Conservation (phyloP, 1,140 invertebrate genomes). For the Drosophila equinoxialis region DNA sequence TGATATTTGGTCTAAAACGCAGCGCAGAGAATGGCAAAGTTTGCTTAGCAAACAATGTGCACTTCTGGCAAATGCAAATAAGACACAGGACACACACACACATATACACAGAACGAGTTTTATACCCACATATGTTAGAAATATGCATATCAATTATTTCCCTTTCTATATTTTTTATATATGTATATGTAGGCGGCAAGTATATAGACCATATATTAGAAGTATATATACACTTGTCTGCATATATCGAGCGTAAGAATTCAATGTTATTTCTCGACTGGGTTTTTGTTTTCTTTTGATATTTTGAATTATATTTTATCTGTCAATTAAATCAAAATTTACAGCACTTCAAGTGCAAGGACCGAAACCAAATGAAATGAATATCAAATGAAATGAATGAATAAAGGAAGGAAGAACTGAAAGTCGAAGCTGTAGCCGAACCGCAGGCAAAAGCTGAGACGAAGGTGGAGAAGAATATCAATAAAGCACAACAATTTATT, state of each 20-base stretch:
- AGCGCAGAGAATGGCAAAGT: conserved; percentile 43
- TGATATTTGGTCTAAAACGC: conserved; percentile 52
- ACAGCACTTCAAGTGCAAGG: conserved; percentile 43
- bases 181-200: no score
- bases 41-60: conserved; percentile 60
- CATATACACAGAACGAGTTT: not conserved
- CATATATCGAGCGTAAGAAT: not conserved
- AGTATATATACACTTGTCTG: no score
- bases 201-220: no score
- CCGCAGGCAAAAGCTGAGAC: not conserved
- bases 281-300: not conserved
- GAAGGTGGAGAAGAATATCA: conserved; percentile 34
- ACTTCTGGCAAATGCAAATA: conserved; percentile 46
- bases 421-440: not conserved
- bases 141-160: conserved; percentile 32
- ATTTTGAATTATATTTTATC: conserved; percentile 40
- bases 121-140: not conserved
- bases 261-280: not conserved
- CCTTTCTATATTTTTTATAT: conserved; percentile 44
- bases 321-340: conserved; percentile 61
- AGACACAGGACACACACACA: conserved; percentile 28
- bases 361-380: conserved; percentile 28
- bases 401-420: not conserved
- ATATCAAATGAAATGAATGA: conserved; percentile 48
- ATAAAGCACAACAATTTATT: conserved; percentile 55